Evolutionary conservation across 2,888 invertebrate genomes (phyloP).

Genomic region (Xestia ashworthii): DNA sequence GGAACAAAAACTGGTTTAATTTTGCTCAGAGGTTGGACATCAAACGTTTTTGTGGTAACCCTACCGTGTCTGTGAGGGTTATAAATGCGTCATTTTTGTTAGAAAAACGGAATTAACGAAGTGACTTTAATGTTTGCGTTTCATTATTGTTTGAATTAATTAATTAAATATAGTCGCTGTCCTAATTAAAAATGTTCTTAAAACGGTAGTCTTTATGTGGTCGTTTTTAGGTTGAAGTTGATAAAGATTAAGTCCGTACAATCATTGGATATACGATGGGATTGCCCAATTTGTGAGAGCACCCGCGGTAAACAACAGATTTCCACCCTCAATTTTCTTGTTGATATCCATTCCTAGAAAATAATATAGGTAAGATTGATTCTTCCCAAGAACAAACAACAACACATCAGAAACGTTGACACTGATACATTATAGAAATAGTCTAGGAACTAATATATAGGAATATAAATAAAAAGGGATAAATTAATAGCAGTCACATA

Average conservation of each 20-base stretch:
- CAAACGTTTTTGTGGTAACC: slow-evolving; percentile 60
- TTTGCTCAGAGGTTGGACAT: slow-evolving; percentile 63
- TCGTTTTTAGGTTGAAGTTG: neutral
- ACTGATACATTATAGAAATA: slow-evolving; percentile 40
- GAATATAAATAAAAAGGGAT: slow-evolving; percentile 62
- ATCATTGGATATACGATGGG: neutral
- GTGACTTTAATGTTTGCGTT: slow-evolving; percentile 32
- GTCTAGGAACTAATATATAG: slow-evolving; percentile 54
- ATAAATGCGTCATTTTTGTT: slow-evolving; percentile 43
- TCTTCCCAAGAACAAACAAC: slow-evolving; percentile 10
- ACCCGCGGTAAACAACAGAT: neutral
- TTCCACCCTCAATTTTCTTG: neutral
- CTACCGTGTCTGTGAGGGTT: slow-evolving; percentile 34
- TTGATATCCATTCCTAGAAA: neutral
- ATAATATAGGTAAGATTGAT: neutral
- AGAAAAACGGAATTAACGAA: slow-evolving; percentile 33
- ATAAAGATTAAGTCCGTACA: neutral
- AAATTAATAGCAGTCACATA: slow-evolving; percentile 62
- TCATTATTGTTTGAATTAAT: slow-evolving; percentile 51
- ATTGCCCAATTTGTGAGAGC: neutral
- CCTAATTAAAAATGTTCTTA: slow-evolving; percentile 5
- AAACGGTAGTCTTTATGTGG: neutral
- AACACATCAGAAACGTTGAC: slow-evolving; percentile 15
- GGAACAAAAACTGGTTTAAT: slow-evolving; percentile 63
- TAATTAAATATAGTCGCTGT: slow-evolving; percentile 19